These are phyloP conservation scores for Tragelaphus imberbis DNA, from an alignment of 2,113 vertebrate species.

Conservation along the genomic window DNA sequence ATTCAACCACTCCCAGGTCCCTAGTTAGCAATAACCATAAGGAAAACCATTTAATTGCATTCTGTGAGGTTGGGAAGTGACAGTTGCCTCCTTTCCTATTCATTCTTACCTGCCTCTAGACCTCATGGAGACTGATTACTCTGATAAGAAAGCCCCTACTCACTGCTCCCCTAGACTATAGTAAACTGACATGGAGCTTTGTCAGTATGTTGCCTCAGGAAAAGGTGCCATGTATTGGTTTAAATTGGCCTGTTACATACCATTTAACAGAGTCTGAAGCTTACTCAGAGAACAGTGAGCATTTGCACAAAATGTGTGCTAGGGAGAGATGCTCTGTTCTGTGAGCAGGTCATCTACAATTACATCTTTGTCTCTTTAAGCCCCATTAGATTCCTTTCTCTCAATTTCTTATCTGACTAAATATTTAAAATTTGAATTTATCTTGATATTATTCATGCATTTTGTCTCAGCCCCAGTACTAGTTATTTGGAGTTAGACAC, in stretches of 20 bases:
- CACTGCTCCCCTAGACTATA: neutral
- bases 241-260: neutral
- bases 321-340: neutral
- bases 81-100: neutral
- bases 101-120: neutral
- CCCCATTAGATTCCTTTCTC: neutral
- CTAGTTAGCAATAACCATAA: neutral
- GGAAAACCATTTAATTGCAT: neutral
- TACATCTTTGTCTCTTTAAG: neutral
- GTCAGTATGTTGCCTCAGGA: neutral
- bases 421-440: constrained; percentile 24
- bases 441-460: constrained; percentile 17
- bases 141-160: neutral
- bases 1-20: neutral
- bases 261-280: neutral
- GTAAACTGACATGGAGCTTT: neutral
- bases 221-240: neutral
- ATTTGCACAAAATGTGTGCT: neutral
- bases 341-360: neutral
- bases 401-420: neutral
- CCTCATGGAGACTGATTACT: neutral
- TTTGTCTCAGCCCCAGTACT: neutral
- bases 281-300: neutral
- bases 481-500: neutral
- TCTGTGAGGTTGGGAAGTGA: neutral